Evolutionary conservation across 2,797 vertebrate species (phyloP), one percentile per base, ranked within the genome.

Genomic region (Karalla daura): DNA sequence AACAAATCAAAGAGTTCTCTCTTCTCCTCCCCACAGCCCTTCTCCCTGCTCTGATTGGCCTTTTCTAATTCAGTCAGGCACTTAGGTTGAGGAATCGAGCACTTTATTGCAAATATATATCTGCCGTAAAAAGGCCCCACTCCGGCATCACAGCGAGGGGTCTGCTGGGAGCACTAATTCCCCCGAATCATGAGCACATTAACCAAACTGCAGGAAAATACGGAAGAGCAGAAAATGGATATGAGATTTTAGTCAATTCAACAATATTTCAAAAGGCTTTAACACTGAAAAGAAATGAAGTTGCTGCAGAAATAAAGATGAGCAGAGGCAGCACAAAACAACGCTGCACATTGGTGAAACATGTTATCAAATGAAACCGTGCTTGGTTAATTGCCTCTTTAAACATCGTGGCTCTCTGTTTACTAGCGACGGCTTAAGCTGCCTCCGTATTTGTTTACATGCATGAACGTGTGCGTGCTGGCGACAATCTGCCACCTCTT

Each of bases 151-250:
- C 79, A 63, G 33, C 12, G 7, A 60, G 33, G 62, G 62, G 46
- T 73, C 54, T 52, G 44, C 33, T 9, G 58, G 54, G 58, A 68
- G 56, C 68, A 55, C 50, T 64, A 59, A 80, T 69, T 61, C 68
- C 20, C 45, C 35, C 24, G 37, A 79, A 77, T 56, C 64, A 52
- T 63, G 62, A 71, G 47, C 59, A 71, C 63, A 80, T 72, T 63
- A 67, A 61, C 32, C 63, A 46, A 17, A 51, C 28, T 44, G 35
- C 40, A 50, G 50, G 54, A 40, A 65, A 63, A 43, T 64, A 23
- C 46, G 27, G 55, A 40, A 69, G 24, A 14, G 49, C 49, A 44
- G 70, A 36, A 35, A 58, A 73, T 20, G 58, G 32, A 67, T 60
- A 32, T 59, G 37, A 30, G 21, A 71, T 72, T 49, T 46, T 46